Conservation (phyloP, 35 echinoderm and acorn worm genomes). For the Stichopus chloronotus region DNA sequence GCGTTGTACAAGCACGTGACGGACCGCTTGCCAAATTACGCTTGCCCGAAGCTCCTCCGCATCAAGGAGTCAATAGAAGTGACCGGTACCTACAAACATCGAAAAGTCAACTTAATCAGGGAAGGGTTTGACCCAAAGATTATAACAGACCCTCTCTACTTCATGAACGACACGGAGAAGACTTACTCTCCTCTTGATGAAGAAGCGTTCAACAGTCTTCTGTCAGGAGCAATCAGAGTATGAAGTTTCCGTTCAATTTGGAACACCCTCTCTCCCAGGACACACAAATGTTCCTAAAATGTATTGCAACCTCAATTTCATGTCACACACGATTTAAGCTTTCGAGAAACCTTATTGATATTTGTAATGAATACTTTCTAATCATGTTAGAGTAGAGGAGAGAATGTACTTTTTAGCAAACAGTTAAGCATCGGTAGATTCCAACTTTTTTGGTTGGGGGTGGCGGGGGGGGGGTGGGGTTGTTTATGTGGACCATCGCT, state of each 20-base stretch:
- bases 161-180: conserved; percentile 66
- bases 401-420: no score
- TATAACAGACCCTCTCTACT: conserved; percentile 68
- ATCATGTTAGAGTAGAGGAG: no score
- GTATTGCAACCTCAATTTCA: no score
- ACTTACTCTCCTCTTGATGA: conserved; percentile 59
- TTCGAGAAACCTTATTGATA: no score
- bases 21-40: conserved; percentile 71
- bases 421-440: no score
- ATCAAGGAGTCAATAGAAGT: conserved; percentile 64
- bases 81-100: conserved; percentile 82
- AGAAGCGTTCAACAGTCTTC: conserved; percentile 26
- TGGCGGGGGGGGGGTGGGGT: no score
- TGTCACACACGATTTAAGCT: no score
- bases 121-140: conserved; percentile 74
- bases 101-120: conserved; percentile 71
- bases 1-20: conserved; percentile 75
- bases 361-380: no score
- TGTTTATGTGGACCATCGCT: no score
- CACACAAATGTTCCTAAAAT: no score
- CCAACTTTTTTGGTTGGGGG: no score
- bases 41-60: conserved; percentile 88
- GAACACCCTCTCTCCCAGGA: no score
- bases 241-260: neutral
- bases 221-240: conserved; percentile 7